phyloP scores from a whole-genome alignment of 1,140 invertebrate species.

The Bathynomus jamesi region DNA sequence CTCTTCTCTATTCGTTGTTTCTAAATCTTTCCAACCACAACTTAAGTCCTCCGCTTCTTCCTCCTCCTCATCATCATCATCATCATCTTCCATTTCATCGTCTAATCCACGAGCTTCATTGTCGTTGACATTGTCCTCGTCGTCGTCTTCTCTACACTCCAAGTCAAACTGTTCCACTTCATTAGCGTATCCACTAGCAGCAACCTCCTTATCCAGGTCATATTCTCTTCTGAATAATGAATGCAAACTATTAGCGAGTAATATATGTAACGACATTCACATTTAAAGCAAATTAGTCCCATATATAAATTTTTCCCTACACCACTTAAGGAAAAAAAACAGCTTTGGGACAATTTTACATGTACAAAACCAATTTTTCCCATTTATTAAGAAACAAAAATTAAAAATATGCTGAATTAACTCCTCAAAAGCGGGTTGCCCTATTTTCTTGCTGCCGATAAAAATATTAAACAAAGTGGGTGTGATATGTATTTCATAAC shows the following conservation, averaged over 20 bases:
- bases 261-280: too few species aligned
- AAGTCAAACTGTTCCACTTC: slow-evolving; percentile 59
- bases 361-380: too few species aligned
- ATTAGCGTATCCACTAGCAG: slow-evolving; percentile 82
- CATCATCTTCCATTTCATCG: slow-evolving; percentile 45
- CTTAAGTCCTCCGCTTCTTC: too few species aligned
- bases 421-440: too few species aligned
- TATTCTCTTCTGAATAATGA: slow-evolving; percentile 59
- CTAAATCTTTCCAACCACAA: slow-evolving; percentile 31
- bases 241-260: slow-evolving; percentile 1
- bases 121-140: slow-evolving; percentile 45
- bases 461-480: too few species aligned
- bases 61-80: too few species aligned
- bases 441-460: too few species aligned
- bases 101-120: slow-evolving; percentile 36
- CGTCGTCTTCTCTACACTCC: slow-evolving; percentile 45
- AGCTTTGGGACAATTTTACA: not conserved
- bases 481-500: too few species aligned
- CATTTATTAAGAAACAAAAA: too few species aligned
- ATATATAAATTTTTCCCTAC: not conserved
- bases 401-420: too few species aligned
- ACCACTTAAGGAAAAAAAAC: not conserved
- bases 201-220: slow-evolving; percentile 76
- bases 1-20: slow-evolving; percentile 39
- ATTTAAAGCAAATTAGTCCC: not conserved